Conservation (phyloP, 1,140 invertebrate species). For the Aphaenogaster ashmeadi region DNA sequence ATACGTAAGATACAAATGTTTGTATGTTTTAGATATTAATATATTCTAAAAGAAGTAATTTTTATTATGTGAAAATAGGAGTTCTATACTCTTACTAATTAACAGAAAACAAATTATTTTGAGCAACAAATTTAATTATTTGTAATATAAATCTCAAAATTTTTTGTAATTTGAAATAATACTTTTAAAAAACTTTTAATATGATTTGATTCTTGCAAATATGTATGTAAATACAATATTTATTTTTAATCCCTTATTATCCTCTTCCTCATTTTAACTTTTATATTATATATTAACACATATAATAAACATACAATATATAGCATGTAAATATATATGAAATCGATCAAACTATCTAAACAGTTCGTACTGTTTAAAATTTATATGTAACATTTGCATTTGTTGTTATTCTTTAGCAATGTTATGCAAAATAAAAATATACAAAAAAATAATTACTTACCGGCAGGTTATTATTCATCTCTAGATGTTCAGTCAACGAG, state of each 20-base stretch:
- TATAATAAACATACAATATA: not conserved
- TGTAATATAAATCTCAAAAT: not conserved
- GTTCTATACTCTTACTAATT: not conserved
- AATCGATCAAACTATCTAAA: not conserved
- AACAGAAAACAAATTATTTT: slow-evolving; percentile 6
- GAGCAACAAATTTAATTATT: slow-evolving; percentile 1
- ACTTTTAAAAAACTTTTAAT: not conserved
- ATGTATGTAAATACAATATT: not conserved
- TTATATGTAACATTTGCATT: slow-evolving; percentile 31
- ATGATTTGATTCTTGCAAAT: not conserved
- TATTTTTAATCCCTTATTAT: not conserved
- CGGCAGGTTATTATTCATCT: slow-evolving; percentile 4
- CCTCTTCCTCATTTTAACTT: not conserved
- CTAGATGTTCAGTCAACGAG: slow-evolving; percentile 26
- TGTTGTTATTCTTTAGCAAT: not conserved
- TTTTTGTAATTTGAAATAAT: slow-evolving; percentile 18
- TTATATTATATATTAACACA: not conserved
- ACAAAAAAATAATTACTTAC: slow-evolving; percentile 54
- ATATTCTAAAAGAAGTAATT: not conserved
- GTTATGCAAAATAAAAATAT: slow-evolving; percentile 18
- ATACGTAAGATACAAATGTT: not conserved
- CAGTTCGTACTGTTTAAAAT: slow-evolving; percentile 4
- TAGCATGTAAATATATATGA: not conserved
- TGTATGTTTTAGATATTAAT: not conserved
- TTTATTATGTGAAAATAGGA: not conserved